Evolutionary conservation across 1,140 invertebrate species (phyloP).

Genomic region (Plodia interpunctella): DNA sequence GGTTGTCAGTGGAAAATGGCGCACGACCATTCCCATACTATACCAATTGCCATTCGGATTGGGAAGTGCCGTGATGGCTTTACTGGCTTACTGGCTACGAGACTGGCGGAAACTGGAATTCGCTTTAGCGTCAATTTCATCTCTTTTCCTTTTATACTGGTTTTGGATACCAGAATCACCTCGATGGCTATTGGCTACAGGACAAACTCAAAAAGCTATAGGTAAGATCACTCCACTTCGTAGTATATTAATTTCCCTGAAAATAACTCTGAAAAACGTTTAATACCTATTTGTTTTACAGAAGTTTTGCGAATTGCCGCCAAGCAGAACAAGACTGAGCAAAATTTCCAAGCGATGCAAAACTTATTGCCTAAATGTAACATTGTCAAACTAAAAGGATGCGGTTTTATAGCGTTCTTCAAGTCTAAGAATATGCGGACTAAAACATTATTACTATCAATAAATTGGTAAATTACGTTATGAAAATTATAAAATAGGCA

Average conservation of each 20-base stretch:
- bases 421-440: slow-evolving; percentile 79
- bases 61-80: slow-evolving; percentile 80
- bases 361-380: slow-evolving; percentile 37
- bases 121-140: slow-evolving; percentile 82
- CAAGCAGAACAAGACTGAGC: slow-evolving; percentile 58
- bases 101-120: slow-evolving; percentile 87
- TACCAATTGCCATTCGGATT: slow-evolving; percentile 84
- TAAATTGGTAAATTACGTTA: slow-evolving; percentile 79
- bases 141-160: slow-evolving; percentile 82
- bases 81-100: slow-evolving; percentile 80
- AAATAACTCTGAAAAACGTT: no score
- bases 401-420: slow-evolving; percentile 49
- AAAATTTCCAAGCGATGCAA: slow-evolving; percentile 54
- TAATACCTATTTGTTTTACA: no score
- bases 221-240: slow-evolving; percentile 25
- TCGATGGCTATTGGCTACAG: slow-evolving; percentile 86
- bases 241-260: no score
- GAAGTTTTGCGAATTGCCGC: slow-evolving; percentile 59
- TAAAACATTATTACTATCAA: slow-evolving; percentile 83
- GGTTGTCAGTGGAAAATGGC: slow-evolving; percentile 79
- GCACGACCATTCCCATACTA: slow-evolving; percentile 81
- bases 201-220: slow-evolving; percentile 80
- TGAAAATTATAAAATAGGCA: background rate
- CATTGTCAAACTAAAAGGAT: slow-evolving; percentile 20
- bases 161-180: slow-evolving; percentile 88